Percentiles rank a stretch among this genome's conserved stretches.
Evolutionary conservation across 1,140 invertebrate genomes (phyloP).

Genomic region (Lepeophtheirus salmonis): DNA sequence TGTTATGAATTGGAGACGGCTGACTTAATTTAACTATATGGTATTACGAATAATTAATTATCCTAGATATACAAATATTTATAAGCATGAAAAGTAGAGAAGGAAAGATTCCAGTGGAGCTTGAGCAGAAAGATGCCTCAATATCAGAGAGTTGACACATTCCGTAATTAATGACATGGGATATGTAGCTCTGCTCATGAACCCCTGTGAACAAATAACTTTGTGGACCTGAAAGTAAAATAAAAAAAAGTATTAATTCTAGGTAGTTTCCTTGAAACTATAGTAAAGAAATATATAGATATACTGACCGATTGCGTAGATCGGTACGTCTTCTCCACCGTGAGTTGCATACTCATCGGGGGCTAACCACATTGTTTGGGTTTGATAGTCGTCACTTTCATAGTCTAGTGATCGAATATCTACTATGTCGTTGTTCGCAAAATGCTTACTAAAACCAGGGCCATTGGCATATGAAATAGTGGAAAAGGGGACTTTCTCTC

Average conservation of each 20-base stretch:
- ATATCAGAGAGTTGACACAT: conserved; percentile 23
- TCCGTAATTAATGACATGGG: conserved; percentile 31
- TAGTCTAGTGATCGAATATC: conserved; percentile 3
- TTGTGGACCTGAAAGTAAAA: conserved; percentile 29
- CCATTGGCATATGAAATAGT: conserved; percentile 23
- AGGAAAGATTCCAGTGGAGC: background rate
- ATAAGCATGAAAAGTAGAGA: background rate
- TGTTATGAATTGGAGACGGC: no score
- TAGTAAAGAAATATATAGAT: no score
- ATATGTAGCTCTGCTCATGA: conserved; percentile 31
- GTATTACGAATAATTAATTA: no score
- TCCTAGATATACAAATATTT: no score
- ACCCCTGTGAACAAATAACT: conserved; percentile 30
- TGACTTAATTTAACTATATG: no score
- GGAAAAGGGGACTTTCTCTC: conserved; percentile 11
- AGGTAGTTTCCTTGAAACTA: no score
- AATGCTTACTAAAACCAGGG: conserved; percentile 21
- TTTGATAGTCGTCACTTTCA: background rate
- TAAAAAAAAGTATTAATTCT: no score
- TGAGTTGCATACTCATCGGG: conserved; percentile 42
- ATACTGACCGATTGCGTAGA: conserved; percentile 44
- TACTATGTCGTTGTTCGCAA: background rate
- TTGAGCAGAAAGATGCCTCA: background rate
- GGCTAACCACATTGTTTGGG: conserved; percentile 3
- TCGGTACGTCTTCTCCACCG: conserved; percentile 69